These are phyloP conservation scores for Hestina assimilis DNA, from an alignment of 1,140 invertebrate species.

Conservation along the genomic window DNA sequence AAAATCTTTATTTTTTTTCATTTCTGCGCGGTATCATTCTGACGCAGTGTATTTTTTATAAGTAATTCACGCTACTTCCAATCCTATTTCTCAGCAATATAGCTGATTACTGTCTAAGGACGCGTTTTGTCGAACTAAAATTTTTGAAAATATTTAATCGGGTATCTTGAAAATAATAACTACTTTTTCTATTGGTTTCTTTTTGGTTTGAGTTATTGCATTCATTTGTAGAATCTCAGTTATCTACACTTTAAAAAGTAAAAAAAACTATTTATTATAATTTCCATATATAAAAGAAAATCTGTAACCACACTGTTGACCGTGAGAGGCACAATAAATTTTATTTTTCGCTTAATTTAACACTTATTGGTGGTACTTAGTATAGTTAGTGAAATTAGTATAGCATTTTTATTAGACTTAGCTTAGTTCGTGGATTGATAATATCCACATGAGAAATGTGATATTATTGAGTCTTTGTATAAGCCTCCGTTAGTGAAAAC, in stretches of 20 bases:
- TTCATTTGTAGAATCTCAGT: slow-evolving; percentile 14
- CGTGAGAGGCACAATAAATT: slow-evolving; percentile 31
- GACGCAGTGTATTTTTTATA: no score
- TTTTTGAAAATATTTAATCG: no score
- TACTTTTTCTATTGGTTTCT: no score
- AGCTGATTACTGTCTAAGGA: no score
- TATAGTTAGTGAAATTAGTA: slow-evolving; percentile 43
- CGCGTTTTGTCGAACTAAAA: no score
- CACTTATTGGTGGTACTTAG: slow-evolving; percentile 49
- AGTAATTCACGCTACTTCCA: no score
- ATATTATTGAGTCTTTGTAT: slow-evolving; percentile 79
- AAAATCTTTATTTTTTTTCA: no score
- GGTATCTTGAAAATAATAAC: background rate
- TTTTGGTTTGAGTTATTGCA: background rate
- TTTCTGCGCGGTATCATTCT: no score
- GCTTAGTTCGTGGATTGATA: slow-evolving; percentile 75
- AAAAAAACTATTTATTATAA: background rate
- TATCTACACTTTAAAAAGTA: background rate
- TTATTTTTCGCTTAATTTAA: slow-evolving; percentile 15
- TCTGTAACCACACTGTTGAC: slow-evolving; percentile 24
- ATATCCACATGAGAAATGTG: slow-evolving; percentile 80
- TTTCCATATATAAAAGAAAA: background rate
- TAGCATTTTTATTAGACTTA: slow-evolving; percentile 53
- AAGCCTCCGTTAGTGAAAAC: slow-evolving; percentile 55
- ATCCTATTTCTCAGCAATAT: no score